Evolutionary conservation across 2,113 vertebrate genomes (phyloP).

Genomic region (Columbina picui): DNA sequence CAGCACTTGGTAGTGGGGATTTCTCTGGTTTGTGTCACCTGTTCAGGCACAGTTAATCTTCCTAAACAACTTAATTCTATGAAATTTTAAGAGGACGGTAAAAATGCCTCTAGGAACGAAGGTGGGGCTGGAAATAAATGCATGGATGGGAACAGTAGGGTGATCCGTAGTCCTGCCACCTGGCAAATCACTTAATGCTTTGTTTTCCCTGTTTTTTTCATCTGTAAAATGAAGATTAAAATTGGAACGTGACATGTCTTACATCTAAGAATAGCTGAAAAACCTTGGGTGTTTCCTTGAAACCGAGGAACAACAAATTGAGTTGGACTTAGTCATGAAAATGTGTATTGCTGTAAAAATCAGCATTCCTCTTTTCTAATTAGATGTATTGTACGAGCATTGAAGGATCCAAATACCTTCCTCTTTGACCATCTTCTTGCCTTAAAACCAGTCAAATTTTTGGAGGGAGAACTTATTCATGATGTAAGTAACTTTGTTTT

Average conservation of each 20-base stretch:
- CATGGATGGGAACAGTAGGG: background rate
- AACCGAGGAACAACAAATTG: background rate
- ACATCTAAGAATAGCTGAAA: background rate
- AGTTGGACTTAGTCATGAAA: background rate
- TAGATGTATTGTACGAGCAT: constrained; percentile 94
- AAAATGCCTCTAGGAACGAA: background rate
- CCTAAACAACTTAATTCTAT: background rate
- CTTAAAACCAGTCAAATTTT: constrained; percentile 96
- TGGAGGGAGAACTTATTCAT: constrained; percentile 98
- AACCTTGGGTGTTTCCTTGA: background rate
- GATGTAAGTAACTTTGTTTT: constrained; percentile 85
- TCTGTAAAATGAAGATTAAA: background rate
- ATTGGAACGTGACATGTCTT: background rate
- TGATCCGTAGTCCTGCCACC: background rate
- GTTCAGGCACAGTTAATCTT: background rate
- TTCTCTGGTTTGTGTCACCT: background rate
- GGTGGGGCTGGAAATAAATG: background rate
- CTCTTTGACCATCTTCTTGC: constrained; percentile 96
- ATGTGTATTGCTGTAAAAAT: background rate
- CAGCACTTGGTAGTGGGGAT: background rate
- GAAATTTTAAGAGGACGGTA: background rate
- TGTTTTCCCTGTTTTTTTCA: background rate
- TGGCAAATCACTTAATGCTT: background rate
- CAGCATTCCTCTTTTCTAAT: background rate
- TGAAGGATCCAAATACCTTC: constrained; percentile 96